Conservation (phyloP, 2,888 invertebrate species). For the Polydrusus pterygomalis region DNA sequence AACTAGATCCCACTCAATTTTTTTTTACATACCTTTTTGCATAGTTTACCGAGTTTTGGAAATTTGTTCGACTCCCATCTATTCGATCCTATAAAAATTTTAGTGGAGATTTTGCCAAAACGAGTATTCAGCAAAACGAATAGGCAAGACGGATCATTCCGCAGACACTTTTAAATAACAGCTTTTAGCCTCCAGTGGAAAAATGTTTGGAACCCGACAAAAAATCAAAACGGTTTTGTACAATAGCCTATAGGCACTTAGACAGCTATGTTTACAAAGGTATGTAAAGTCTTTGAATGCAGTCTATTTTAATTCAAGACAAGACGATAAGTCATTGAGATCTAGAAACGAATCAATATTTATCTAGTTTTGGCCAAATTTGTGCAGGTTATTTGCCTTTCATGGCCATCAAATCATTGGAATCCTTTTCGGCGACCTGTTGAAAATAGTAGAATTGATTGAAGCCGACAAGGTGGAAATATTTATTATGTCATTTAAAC, state of each 20-base stretch:
- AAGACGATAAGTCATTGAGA: too few relatives aligned
- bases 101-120: not conserved
- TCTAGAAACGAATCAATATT: too few relatives aligned
- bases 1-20: too few relatives aligned
- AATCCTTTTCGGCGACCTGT: not conserved
- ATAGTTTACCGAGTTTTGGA: not conserved
- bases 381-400: not conserved
- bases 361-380: not conserved
- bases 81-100: not conserved
- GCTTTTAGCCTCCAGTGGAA: not conserved
- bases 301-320: too few relatives aligned
- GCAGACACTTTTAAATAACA: not conserved
- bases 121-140: slow-evolving; percentile 2
- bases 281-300: too few relatives aligned
- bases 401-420: not conserved
- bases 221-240: too few relatives aligned
- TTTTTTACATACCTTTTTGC: not conserved
- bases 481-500: not conserved
- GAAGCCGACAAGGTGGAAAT: not conserved
- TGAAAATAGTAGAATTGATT: not conserved
- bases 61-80: not conserved
- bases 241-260: too few relatives aligned
- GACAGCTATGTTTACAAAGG: too few relatives aligned
- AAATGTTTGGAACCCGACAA: not conserved
- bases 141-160: not conserved